phyloP scores from a whole-genome alignment of 2,888 invertebrate genomes.

The Lasioglossum morio region DNA sequence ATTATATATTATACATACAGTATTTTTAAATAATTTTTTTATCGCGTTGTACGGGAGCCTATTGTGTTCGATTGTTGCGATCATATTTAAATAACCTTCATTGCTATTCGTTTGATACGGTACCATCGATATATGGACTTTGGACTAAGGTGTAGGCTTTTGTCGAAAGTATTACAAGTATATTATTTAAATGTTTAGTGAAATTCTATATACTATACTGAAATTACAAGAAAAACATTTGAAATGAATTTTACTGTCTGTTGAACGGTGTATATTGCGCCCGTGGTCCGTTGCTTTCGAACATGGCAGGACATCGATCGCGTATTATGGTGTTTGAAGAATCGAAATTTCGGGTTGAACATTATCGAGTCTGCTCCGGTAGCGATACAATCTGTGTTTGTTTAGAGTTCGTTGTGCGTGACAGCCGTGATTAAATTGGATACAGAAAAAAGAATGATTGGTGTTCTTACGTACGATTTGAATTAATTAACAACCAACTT shows the following conservation, averaged over 20 bases:
- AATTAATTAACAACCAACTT: slow-evolving; percentile 2
- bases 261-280: too few relatives aligned
- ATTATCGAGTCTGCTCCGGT: not conserved
- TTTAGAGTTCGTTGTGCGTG: slow-evolving; percentile 6
- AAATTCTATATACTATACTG: too few relatives aligned
- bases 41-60: too few relatives aligned
- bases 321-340: not conserved
- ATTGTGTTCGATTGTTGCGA: too few relatives aligned
- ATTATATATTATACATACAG: too few relatives aligned
- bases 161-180: too few relatives aligned
- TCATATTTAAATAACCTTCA: not conserved
- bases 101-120: not conserved
- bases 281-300: not conserved
- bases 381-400: not conserved
- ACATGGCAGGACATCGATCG: not conserved
- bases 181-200: not conserved
- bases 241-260: not conserved
- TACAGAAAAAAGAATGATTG: not conserved
- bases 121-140: not conserved
- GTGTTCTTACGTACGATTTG: not conserved
- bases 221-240: not conserved
- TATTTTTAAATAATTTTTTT: too few relatives aligned
- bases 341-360: slow-evolving; percentile 2
- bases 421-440: not conserved
- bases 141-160: too few relatives aligned